phyloP scores from a whole-genome alignment of 1,140 invertebrate genomes.

The Philotrypesis tridentata region DNA sequence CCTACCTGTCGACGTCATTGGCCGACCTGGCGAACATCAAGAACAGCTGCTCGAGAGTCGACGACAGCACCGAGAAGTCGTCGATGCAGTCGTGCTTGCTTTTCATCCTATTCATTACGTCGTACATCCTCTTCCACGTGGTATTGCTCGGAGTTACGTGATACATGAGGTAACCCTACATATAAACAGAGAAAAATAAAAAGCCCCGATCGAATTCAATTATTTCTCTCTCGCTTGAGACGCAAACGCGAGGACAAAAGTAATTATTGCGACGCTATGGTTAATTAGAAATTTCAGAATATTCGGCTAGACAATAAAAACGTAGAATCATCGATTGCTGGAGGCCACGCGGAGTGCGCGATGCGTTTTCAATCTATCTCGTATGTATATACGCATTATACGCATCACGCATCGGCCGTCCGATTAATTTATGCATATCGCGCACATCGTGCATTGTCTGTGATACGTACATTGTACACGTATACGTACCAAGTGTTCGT shows the following conservation, averaged over 20 bases:
- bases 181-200: constrained; percentile 27
- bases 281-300: no score
- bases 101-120: constrained; percentile 64
- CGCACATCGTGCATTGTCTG: no score
- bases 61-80: constrained; percentile 69
- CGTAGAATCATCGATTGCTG: neutral
- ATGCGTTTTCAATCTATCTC: no score
- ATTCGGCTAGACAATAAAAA: neutral
- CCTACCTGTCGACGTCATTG: no score
- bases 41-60: constrained; percentile 70
- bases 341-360: no score
- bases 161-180: constrained; percentile 67
- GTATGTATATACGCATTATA: no score
- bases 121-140: constrained; percentile 70
- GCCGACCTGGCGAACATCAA: constrained; percentile 68
- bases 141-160: constrained; percentile 65
- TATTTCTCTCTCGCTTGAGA: no score
- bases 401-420: no score
- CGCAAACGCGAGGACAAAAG: no score
- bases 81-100: constrained; percentile 64
- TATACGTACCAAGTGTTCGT: constrained; percentile 65
- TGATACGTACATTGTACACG: no score
- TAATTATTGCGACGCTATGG: no score
- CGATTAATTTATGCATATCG: neutral
- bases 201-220: neutral